Percentiles rank a stretch among this genome's conserved stretches.
Evolutionary conservation across 2,797 vertebrate genomes (phyloP).

Genomic region (Capromys pilorides): DNA sequence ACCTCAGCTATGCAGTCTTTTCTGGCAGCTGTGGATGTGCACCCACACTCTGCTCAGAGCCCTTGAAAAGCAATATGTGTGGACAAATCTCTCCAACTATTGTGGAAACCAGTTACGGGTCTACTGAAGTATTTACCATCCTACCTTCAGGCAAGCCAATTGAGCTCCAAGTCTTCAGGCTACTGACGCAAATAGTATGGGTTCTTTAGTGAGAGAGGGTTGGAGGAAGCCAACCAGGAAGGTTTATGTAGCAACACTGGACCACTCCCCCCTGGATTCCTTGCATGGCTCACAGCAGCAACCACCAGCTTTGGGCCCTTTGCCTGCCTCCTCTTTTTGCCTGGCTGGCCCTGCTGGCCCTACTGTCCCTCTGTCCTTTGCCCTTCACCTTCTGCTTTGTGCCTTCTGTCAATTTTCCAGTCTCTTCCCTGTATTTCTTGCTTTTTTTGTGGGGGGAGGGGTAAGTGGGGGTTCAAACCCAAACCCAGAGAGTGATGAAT

Average conservation of each 20-base stretch:
- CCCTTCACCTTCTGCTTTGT: not conserved
- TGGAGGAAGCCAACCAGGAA: not conserved
- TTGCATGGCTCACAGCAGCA: not conserved
- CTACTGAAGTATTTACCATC: not conserved
- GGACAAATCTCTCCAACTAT: not conserved
- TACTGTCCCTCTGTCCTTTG: not conserved
- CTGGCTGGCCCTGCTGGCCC: not conserved
- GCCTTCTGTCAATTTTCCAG: not conserved
- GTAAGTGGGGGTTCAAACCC: not conserved
- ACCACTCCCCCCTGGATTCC: not conserved
- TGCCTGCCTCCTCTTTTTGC: not conserved
- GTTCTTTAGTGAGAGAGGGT: not conserved
- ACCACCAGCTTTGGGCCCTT: not conserved
- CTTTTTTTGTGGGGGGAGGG: not conserved
- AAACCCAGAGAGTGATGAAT: not conserved
- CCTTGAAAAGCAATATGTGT: not conserved
- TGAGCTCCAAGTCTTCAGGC: not conserved
- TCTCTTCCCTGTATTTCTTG: not conserved
- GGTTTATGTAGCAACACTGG: not conserved
- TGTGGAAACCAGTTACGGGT: not conserved
- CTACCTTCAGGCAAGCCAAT: not conserved
- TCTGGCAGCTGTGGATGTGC: not conserved
- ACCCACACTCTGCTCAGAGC: not conserved
- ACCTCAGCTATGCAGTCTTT: not conserved
- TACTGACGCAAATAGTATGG: not conserved